Evolutionary conservation across 2,113 vertebrate species (phyloP), one percentile per base, ranked within the genome.

Genomic region (Crypturellus undulatus): DNA sequence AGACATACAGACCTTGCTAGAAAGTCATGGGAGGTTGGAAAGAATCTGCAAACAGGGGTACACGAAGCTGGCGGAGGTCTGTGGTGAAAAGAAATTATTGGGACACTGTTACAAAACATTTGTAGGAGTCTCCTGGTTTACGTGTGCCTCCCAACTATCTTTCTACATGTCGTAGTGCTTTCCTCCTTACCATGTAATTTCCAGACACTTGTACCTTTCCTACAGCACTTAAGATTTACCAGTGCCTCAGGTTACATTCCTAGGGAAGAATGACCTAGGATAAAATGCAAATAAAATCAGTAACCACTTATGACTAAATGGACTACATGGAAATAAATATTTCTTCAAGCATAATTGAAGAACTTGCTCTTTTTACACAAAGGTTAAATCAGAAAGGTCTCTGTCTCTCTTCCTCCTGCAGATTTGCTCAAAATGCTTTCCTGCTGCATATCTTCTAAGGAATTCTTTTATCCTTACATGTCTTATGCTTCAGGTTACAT

Each of bases 381-480:
- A 59, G 67, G 77, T 80, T 86, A 83, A 86, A 90, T 93, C 76
- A 78, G 40, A 83, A 80, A 83, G 15, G 22, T 89, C 16, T 84
- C 54, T 87, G 22, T 82, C 75, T 92, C 40, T 45, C 69, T 80
- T 93, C 93, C 49, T 80, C 68, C 88, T 90, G 19, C 76, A 78
- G 45, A 51, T 68, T 88, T 87, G 14, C 58, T 92, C 16, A 73
- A 85, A 91, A 65, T 78, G 13, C 76, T 86, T 90, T 90, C 34
- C 34, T 75, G 64, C 78, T 86, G 68, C 76, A 63, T 28, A 67
- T 36, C 60, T 90, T 90, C 72, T 83, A 42, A 83, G 68, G 45
- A 88, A 60, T 90, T 93, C 21, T 90, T 95, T 92, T 88, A 70
- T 93, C 85, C 90, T 34, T 88, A 42, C 42, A 5, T 73, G 76